These are phyloP conservation scores for Calliopsis andreniformis DNA, from an alignment of 1,140 invertebrate species.

Conservation along the genomic window DNA sequence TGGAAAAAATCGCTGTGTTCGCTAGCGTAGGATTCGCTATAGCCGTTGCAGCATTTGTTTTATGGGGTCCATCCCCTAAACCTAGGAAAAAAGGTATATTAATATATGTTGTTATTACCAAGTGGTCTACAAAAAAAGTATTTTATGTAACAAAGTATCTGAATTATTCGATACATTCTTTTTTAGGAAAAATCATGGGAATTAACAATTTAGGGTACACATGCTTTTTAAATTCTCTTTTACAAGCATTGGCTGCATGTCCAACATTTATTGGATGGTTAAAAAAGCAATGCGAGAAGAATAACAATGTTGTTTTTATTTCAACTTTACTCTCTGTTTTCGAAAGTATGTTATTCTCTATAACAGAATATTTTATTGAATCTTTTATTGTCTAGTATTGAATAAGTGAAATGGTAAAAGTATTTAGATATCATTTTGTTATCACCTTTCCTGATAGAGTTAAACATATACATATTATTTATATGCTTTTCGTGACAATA, in stretches of 20 bases:
- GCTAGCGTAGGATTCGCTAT: slow-evolving; percentile 88
- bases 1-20: slow-evolving; percentile 86
- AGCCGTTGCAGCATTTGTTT: slow-evolving; percentile 88
- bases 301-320: slow-evolving; percentile 84
- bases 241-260: slow-evolving; percentile 92
- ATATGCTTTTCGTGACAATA: no score
- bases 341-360: slow-evolving; percentile 80
- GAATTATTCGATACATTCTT: slow-evolving; percentile 19
- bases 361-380: slow-evolving; percentile 2
- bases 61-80: slow-evolving; percentile 87
- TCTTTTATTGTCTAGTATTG: not conserved
- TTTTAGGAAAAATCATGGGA: slow-evolving; percentile 87
- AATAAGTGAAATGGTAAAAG: no score
- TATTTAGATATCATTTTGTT: no score
- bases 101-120: not conserved
- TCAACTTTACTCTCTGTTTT: slow-evolving; percentile 85
- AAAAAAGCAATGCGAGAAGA: slow-evolving; percentile 83
- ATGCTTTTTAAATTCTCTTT: slow-evolving; percentile 92
- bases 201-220: slow-evolving; percentile 92
- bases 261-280: slow-evolving; percentile 92
- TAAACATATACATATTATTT: no score
- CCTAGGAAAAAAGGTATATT: slow-evolving; percentile 76
- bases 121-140: not conserved
- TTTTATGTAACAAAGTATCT: not conserved
- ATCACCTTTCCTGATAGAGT: no score